These are phyloP conservation scores for Hymenopus coronatus DNA, from an alignment of 2,888 invertebrate genomes.

Conservation along the genomic window DNA sequence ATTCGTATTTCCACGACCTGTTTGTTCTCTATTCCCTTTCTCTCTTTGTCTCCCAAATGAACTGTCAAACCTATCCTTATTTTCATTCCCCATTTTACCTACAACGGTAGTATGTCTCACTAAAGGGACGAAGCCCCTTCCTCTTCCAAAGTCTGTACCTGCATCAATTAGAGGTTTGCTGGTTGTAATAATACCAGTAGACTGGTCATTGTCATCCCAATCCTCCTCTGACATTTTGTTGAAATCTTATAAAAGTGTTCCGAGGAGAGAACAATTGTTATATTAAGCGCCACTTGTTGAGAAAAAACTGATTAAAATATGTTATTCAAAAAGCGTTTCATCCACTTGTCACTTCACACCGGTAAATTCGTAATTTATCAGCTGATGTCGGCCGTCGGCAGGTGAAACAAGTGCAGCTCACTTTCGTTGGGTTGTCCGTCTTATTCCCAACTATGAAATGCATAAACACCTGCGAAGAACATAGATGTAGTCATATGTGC, in stretches of 20 bases:
- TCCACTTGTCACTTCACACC: too few species aligned
- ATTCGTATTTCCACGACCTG: conserved; percentile 46
- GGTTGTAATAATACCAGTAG: not conserved
- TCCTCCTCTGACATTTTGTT: not conserved
- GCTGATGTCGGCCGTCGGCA: too few species aligned
- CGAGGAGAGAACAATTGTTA: not conserved
- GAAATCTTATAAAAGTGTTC: not conserved
- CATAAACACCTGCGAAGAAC: too few species aligned
- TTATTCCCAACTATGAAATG: too few species aligned
- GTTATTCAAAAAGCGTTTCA: too few species aligned
- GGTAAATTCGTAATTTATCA: too few species aligned
- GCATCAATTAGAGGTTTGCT: conserved; percentile 45
- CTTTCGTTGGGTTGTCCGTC: too few species aligned
- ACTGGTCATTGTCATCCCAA: not conserved
- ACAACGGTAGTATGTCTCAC: not conserved
- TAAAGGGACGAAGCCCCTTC: conserved; percentile 54
- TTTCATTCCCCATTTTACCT: not conserved
- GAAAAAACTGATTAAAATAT: too few species aligned
- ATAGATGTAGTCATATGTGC: too few species aligned
- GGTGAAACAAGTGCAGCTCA: too few species aligned
- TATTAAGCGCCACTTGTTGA: too few species aligned
- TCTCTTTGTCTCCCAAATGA: not conserved
- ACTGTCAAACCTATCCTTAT: not conserved
- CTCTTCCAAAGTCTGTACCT: conserved; percentile 53
- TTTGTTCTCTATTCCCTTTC: not conserved